Evolutionary conservation across 2,888 invertebrate species (phyloP).

Genomic region (Deilephila elpenor): DNA sequence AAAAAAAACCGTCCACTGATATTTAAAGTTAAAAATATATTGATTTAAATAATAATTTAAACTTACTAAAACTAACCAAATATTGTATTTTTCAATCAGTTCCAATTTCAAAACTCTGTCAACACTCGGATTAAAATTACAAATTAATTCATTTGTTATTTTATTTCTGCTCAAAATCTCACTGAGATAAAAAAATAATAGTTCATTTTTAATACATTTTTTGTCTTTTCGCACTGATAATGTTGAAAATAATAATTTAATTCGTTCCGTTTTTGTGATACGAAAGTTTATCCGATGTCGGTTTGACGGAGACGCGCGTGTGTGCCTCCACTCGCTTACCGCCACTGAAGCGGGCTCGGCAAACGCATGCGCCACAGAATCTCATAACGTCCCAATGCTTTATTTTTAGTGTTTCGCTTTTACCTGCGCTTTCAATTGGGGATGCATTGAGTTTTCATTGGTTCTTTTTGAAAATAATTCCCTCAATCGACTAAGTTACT

Average conservation of each 20-base stretch:
- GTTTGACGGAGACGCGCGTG: conserved; percentile 44
- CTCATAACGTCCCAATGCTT: conserved; percentile 44
- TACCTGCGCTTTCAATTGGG: conserved; percentile 49
- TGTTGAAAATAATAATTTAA: not conserved
- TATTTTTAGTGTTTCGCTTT: conserved; percentile 51
- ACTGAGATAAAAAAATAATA: not conserved
- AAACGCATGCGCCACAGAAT: conserved; percentile 49
- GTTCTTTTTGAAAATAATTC: conserved; percentile 26
- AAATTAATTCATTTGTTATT: not conserved
- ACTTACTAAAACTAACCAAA: not conserved
- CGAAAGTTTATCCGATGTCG: conserved; percentile 31
- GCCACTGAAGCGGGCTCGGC: conserved; percentile 47
- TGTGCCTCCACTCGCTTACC: conserved; percentile 45
- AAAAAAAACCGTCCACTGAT: conserved; percentile 2
- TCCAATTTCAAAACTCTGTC: not conserved
- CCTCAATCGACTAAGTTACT: conserved; percentile 24
- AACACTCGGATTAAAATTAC: not conserved
- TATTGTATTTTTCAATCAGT: not conserved
- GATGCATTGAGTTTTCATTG: conserved; percentile 33
- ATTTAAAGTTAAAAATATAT: not conserved
- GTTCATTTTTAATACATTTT: not conserved
- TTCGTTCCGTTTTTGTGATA: not conserved
- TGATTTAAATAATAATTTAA: not conserved
- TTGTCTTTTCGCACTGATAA: not conserved
- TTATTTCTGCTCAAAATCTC: conserved; percentile 3